A percentile compares a stretch with the other conserved stretches of the same genome.
phyloP scores from a whole-genome alignment of 2,888 invertebrate species.

The Protophormia terraenovae region DNA sequence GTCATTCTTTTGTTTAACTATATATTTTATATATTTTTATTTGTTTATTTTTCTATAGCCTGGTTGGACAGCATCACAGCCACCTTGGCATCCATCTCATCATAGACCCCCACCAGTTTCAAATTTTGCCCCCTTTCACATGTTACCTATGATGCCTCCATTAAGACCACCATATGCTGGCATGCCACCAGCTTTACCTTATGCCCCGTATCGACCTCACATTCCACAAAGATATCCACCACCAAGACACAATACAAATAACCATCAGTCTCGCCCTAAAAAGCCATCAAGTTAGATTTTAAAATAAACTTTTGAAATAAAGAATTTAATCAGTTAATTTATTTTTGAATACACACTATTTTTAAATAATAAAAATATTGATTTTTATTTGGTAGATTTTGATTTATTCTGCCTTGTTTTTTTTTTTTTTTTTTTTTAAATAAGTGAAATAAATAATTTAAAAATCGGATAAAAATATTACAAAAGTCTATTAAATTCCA shows the following conservation, averaged over 20 bases:
- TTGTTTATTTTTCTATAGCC: constrained; percentile 41
- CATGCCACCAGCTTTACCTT: constrained; percentile 6
- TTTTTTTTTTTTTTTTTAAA: too few relatives aligned
- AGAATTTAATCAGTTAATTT: background rate
- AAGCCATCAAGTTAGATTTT: constrained; percentile 13
- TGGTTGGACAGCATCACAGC: constrained; percentile 39
- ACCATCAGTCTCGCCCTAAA: constrained; percentile 17
- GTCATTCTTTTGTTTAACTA: background rate
- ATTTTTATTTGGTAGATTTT: too few relatives aligned
- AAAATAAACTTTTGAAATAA: background rate
- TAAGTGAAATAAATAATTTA: too few relatives aligned
- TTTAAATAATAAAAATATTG: too few relatives aligned
- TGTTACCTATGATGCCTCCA: constrained; percentile 43
- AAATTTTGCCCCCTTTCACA: constrained; percentile 42
- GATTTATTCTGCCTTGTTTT: too few relatives aligned
- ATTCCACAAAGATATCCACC: constrained; percentile 18
- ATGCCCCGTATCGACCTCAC: constrained; percentile 30
- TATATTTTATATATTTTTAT: background rate
- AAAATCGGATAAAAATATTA: too few relatives aligned
- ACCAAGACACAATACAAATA: constrained; percentile 16
- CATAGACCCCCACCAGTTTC: constrained; percentile 52
- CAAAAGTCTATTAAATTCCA: too few relatives aligned
- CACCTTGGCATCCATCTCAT: constrained; percentile 44
- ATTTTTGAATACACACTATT: too few relatives aligned
- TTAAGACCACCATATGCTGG: constrained; percentile 28